Conservation (phyloP, 2,888 invertebrate species). For the Phengaris alcon region DNA sequence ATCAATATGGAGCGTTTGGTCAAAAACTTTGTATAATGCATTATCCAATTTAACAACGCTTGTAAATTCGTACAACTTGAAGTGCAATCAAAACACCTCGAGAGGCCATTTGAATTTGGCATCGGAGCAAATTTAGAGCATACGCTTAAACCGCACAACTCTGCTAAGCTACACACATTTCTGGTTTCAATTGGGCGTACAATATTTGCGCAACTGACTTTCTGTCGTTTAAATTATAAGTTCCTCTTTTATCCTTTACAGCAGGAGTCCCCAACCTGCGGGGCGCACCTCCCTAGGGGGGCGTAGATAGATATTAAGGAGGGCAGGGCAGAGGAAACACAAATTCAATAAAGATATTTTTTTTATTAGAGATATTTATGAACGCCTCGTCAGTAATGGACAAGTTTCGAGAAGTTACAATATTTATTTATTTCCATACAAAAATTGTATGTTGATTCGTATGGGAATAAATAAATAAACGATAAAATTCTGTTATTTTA, state of each 20-base stretch:
- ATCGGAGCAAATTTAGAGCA: slow-evolving; percentile 27
- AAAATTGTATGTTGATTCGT: too few relatives aligned
- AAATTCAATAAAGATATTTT: too few relatives aligned
- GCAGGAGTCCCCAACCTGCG: background rate
- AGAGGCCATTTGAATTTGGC: slow-evolving; percentile 28
- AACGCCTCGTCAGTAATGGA: too few relatives aligned
- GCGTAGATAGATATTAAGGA: too few relatives aligned
- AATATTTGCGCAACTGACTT: background rate
- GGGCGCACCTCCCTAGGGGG: too few relatives aligned
- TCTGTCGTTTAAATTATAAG: background rate
- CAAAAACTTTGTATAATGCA: background rate
- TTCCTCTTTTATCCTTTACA: background rate
- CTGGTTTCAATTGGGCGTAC: slow-evolving; percentile 13
- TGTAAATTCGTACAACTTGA: slow-evolving; percentile 20
- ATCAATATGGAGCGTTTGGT: background rate
- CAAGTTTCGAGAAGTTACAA: too few relatives aligned
- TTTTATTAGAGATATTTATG: too few relatives aligned
- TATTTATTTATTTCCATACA: too few relatives aligned
- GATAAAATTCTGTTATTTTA: too few relatives aligned
- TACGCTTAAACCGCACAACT: slow-evolving; percentile 18
- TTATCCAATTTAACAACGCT: slow-evolving; percentile 23
- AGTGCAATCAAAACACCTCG: slow-evolving; percentile 29
- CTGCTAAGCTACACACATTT: slow-evolving; percentile 23
- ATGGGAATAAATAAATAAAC: too few relatives aligned
- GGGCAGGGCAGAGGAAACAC: too few relatives aligned